Percentiles rank a stretch among this genome's conserved stretches.
Evolutionary conservation across 1,140 invertebrate species (phyloP).

Genomic region (Potamilus streckersoni): DNA sequence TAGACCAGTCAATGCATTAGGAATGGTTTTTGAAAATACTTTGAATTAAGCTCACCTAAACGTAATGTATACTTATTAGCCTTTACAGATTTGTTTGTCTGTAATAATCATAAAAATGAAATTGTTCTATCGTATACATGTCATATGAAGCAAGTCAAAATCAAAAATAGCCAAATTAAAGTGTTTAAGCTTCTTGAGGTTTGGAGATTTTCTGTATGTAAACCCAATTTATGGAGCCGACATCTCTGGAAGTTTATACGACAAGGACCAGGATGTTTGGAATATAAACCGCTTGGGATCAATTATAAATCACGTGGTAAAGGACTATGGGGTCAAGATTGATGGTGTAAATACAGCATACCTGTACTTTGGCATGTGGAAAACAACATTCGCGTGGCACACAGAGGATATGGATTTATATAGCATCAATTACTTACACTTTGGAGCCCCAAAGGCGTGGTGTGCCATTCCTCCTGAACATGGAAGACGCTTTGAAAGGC

Average conservation of each 20-base stretch:
- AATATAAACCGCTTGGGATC: constrained; percentile 95
- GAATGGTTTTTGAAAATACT: no score
- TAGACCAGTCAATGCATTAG: no score
- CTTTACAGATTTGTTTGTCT: no score
- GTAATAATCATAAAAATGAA: no score
- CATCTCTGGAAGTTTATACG: constrained; percentile 94
- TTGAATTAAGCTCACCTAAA: no score
- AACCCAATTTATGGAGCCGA: constrained; percentile 72
- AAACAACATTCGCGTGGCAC: constrained; percentile 99
- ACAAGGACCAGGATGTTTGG: constrained; percentile 82
- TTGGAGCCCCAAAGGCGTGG: constrained; percentile 96
- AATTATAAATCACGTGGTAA: constrained; percentile 93
- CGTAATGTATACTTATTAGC: no score
- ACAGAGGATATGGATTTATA: constrained; percentile 99
- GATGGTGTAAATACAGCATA: constrained; percentile 99
- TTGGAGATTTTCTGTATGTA: constrained; percentile 19
- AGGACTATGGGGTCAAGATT: constrained; percentile 96
- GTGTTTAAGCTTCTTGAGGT: no score
- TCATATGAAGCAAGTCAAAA: no score
- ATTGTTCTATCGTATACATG: no score
- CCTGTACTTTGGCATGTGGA: constrained; percentile 99
- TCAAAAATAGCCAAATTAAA: no score
- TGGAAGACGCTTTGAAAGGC: constrained; percentile 89
- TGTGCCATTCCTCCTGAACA: constrained; percentile 94
- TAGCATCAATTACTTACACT: constrained; percentile 98